Conservation (phyloP, 2,797 vertebrate genomes). For the Notolabrus celidotus region DNA sequence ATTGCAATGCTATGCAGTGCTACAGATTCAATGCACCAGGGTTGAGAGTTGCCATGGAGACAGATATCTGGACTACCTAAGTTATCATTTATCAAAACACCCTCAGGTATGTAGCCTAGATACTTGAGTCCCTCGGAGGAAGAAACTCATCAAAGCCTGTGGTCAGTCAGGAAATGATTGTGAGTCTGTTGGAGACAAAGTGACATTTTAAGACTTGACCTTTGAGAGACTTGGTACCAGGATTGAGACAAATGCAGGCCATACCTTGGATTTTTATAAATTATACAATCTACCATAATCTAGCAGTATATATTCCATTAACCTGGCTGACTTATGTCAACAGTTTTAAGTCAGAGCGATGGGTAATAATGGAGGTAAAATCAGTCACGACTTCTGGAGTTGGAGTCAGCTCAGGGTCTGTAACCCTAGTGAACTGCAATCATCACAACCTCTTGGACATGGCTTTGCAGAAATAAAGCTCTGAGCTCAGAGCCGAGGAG, state of each 20-base stretch:
- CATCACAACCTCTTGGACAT: constrained; percentile 76
- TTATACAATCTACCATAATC: not conserved
- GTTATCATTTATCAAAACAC: constrained; percentile 68
- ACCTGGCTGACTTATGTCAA: constrained; percentile 10
- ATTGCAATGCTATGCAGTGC: constrained; percentile 45
- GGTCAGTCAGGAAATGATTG: constrained; percentile 35
- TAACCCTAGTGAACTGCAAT: constrained; percentile 77
- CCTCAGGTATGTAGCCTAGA: constrained; percentile 58
- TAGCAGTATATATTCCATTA: not conserved
- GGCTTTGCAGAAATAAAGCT: constrained; percentile 74
- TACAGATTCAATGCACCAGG: constrained; percentile 53
- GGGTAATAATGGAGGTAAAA: constrained; percentile 42
- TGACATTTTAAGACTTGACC: not conserved
- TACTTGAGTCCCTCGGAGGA: constrained; percentile 43
- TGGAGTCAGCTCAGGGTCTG: constrained; percentile 51
- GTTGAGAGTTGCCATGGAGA: constrained; percentile 79
- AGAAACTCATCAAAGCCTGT: constrained; percentile 17
- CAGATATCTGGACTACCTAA: constrained; percentile 65
- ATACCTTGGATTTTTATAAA: not conserved
- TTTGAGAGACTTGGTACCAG: not conserved
- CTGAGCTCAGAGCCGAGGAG: constrained; percentile 56
- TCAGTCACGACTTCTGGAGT: constrained; percentile 46
- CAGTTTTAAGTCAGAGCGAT: constrained; percentile 19
- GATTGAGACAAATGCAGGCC: not conserved
- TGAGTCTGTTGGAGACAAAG: constrained; percentile 1